A percentile compares a stretch with the other conserved stretches of the same genome.
Evolutionary conservation across 2,113 vertebrate species (phyloP).

Genomic region (Kryptolebias marmoratus): DNA sequence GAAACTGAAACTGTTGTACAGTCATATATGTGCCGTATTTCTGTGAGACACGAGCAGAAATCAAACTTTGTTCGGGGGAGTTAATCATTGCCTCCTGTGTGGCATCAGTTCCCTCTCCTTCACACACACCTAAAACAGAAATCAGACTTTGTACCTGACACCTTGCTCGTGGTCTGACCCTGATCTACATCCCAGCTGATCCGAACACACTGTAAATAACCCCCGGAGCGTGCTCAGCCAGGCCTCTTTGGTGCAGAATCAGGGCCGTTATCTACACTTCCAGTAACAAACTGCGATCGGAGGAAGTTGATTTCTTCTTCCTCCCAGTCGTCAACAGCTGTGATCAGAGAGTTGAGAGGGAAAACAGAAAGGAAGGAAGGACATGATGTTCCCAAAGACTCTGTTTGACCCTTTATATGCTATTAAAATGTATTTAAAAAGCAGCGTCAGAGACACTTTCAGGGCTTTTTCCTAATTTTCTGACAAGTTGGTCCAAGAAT

Average conservation of each 20-base stretch:
- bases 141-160: conserved; percentile 59
- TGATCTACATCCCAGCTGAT: conserved; percentile 46
- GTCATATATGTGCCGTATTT: too few species aligned
- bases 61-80: conserved; percentile 59
- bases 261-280: conserved; percentile 19
- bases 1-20: too few species aligned
- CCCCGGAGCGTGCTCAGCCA: conserved; percentile 5
- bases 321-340: conserved; percentile 1
- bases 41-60: neutral
- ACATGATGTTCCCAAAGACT: too few species aligned
- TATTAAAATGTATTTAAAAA: too few species aligned
- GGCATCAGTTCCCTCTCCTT: conserved; percentile 17
- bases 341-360: neutral
- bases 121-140: conserved; percentile 23
- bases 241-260: too few species aligned
- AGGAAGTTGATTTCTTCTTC: conserved; percentile 36
- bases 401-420: too few species aligned
- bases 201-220: conserved; percentile 2
- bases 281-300: neutral
- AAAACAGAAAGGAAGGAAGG: too few species aligned
- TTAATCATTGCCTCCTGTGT: conserved; percentile 62
- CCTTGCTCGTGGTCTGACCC: conserved; percentile 26
- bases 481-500: too few species aligned
- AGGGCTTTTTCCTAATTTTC: too few species aligned
- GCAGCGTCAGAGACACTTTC: too few species aligned